Base-by-base conservation (phyloP, 2,888 invertebrate genomes). In the Dinocampus coccinellae region DNA sequence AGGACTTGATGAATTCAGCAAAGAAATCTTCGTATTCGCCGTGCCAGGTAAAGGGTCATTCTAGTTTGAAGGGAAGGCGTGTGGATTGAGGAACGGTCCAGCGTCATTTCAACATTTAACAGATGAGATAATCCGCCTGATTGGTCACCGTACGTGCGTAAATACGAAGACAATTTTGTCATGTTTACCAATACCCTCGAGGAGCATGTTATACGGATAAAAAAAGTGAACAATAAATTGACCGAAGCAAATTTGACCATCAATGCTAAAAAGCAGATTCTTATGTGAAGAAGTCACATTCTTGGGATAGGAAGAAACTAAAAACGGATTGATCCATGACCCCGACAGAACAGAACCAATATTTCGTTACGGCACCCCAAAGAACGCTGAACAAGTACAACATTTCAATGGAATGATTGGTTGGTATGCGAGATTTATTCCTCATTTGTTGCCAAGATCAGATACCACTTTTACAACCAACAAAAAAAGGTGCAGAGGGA, bases 21-120 rank as follows among this genome's bases (percentile, higher is more conserved):
- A 58, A 9, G 39, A 52, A 1, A 66, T 60, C 2, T 61, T 42
- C 1, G 55, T 61, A 0, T 82, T 82, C 65, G 79, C 79, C 24
- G 79, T 82, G 1, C 80, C 81, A 0, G 78, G 77, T 3, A 29
- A 29, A 29, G 3, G 29, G 7, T 7, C 7, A 4, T 29, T 4
- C 10, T 10, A 36, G 10, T 36, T 36, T 36, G 10, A 36, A 10
- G 1, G 36, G 1, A 36, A 9, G 10, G 36, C 36, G 10, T 36
- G 1, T 10, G 10, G 36, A 10, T 36, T 36, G 10, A 4, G 36
- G 10, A 36, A 36, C 10, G 36, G 36, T 36, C 36, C 36, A 1
- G 36, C 36, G 1, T 10, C 36, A 1, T 36, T 10, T 10, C 36
- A 36, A 10, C 4, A 10, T 9, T 10, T 36, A 10, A 36, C 36